Percentiles rank a stretch among this genome's conserved stretches.
Evolutionary conservation across 2,113 vertebrate genomes (phyloP).

Genomic region (Phylloscopus trochiloides): DNA sequence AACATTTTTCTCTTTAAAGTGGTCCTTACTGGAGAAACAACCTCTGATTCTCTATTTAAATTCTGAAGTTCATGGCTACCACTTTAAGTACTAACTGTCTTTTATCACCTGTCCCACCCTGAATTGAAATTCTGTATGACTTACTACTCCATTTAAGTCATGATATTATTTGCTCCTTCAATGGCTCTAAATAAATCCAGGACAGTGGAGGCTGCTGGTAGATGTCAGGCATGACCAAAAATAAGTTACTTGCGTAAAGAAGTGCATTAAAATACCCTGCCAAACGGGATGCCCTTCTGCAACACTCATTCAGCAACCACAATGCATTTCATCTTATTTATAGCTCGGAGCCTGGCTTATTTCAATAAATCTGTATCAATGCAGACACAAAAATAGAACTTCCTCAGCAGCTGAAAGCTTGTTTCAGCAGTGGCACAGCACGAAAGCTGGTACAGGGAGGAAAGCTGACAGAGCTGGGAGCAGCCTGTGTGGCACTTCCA

Average conservation of each 20-base stretch:
- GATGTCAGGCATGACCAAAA: neutral
- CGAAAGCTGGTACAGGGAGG: accelerated
- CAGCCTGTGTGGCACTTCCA: neutral
- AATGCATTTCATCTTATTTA: neutral
- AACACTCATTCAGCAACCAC: neutral
- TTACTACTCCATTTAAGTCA: neutral
- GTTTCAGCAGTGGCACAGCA: neutral
- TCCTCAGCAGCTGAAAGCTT: neutral
- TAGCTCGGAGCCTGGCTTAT: neutral
- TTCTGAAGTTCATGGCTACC: neutral
- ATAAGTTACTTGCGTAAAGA: neutral
- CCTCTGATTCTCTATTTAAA: neutral
- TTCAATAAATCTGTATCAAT: neutral
- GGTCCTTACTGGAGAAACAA: neutral
- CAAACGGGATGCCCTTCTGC: neutral
- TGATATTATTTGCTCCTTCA: neutral
- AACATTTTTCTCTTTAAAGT: neutral
- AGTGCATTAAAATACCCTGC: neutral
- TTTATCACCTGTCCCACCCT: neutral
- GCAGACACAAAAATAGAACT: neutral
- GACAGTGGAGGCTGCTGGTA: neutral
- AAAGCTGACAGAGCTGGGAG: neutral
- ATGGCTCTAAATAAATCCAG: neutral
- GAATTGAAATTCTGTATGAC: neutral
- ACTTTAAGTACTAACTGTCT: neutral